Evolutionary conservation across 2,113 vertebrate species (phyloP), one percentile per base, ranked within the genome.

Genomic region (Miniopterus natalensis): DNA sequence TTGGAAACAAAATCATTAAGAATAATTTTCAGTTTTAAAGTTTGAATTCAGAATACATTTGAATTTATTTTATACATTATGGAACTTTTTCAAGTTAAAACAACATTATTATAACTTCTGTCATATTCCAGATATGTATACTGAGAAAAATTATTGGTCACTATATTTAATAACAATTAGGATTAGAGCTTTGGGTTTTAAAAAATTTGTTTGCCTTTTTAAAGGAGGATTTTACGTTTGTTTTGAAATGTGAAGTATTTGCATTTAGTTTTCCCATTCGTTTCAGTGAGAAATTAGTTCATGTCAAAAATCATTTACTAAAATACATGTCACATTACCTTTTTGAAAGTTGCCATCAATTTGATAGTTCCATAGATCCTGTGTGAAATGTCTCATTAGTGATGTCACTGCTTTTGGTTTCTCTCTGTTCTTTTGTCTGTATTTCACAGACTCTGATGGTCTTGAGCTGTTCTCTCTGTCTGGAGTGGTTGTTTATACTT

Each of bases 81-180:
- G 14, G 68, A 63, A 45, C 7, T 59, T 63, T 71, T 71, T 84
- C 10, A 88, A n/a, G 8, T 51, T 73, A 63, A 71, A 71, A 53
- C 25, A 75, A 25, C 71, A 61, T 71, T 71, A 53, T 53, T 6
- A 55, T 63, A 31, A 49, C 1, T 15, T 57, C 71, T 42, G 8
- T 5, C 10, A 53, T 71, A 40, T 80, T 51, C 8, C 20, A 63
- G 27, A 70, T 73, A 53, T 73, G 29, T n/a, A 88, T 55, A 9
- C n/a, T 88, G 84, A 79, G 84, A 63, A 59, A 87, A 42, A 53
- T 63, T 15, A 68, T 88, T 70, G 15, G 40, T 74, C 7, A 49
- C 5, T 87, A 21, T 40, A 95, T 51, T 84, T 84, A 88, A 90
- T 81, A 81, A 92, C 74, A 92, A 49, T 63, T 63, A 61, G 75